phyloP scores from a whole-genome alignment of 2,888 invertebrate species.

The Troides helena region DNA sequence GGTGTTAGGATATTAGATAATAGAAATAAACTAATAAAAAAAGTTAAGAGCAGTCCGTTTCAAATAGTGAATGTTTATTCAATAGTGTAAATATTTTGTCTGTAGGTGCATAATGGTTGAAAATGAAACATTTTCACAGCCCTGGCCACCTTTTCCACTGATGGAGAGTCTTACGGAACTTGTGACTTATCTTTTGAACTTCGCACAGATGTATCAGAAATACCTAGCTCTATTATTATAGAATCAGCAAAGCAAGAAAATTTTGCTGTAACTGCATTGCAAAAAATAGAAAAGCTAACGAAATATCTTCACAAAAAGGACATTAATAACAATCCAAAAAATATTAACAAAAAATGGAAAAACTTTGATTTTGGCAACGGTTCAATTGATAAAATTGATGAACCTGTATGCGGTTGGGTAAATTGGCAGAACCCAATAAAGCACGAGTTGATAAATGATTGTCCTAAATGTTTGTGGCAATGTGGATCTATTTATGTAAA shows the following conservation, averaged over 20 bases:
- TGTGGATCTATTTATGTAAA: slow-evolving; percentile 66
- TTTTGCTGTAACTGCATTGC: slow-evolving; percentile 46
- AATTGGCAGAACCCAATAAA: slow-evolving; percentile 47
- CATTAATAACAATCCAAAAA: slow-evolving; percentile 39
- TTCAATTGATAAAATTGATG: slow-evolving; percentile 36
- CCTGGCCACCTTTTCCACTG: slow-evolving; percentile 46
- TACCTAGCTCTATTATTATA: slow-evolving; percentile 39
- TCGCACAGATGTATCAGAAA: slow-evolving; percentile 52
- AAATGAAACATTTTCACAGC: slow-evolving; percentile 67
- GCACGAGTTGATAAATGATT: slow-evolving; percentile 39
- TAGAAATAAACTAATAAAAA: too few relatives aligned
- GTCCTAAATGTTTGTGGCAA: slow-evolving; percentile 76
- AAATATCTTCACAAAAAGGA: slow-evolving; percentile 60
- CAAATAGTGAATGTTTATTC: background rate
- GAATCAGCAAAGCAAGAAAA: slow-evolving; percentile 51
- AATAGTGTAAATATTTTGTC: slow-evolving; percentile 28
- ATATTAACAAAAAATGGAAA: slow-evolving; percentile 62
- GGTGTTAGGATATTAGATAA: too few relatives aligned
- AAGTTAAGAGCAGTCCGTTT: background rate
- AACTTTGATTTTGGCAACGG: slow-evolving; percentile 50
- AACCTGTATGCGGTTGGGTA: slow-evolving; percentile 50
- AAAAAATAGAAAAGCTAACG: slow-evolving; percentile 77
- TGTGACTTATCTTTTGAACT: slow-evolving; percentile 60
- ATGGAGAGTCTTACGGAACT: slow-evolving; percentile 45
- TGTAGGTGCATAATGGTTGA: slow-evolving; percentile 72